Evolutionary conservation across 1,140 invertebrate species (phyloP), one percentile per base, ranked within the genome.

Genomic region (Drosophila nigromelanica): DNA sequence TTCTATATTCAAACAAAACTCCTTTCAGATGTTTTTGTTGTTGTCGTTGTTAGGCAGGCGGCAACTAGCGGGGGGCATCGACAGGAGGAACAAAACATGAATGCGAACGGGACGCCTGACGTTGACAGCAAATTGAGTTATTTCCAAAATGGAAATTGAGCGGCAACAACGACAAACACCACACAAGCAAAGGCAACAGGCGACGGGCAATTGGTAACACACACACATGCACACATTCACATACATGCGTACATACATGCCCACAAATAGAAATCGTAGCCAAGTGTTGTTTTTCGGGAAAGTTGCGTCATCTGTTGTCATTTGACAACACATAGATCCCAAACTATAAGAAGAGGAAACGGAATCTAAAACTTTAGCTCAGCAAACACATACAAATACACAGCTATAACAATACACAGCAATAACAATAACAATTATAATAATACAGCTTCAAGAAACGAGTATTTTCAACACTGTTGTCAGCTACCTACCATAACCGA

Each of bases 91-190:
- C 51, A 63, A 35, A 42, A 58, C 52, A 71, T 50, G 52, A 47
- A 61, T 42, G 35, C 48, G 39, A 12, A 55, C 30, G 42, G 48
- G 48, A 63, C 59, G 59, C 47, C 66, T 77, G 78, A 78, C 73
- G 80, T 64, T 62, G 74, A 59, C 78, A 81, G 76, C 78, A 78
- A 82, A 80, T 81, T 81, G 78, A 80, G 78, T 81, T 80, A 82
- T 80, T 77, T 63, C 48, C 60, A 59, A 80, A 76, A 76, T 68
- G 62, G 63, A 73, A 73, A 73, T 71, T 71, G 64, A 73, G 47
- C 74, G 39, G 48, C 60, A 62, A 45, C 47, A 67, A 61, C 21
- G 7, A 14, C 21, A 70, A 35, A 6, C 33, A 35, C 0, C 33
- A 7, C 8, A 69, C 39, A 30, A 35, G 11, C 63, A 18, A 33